Conservation (phyloP, 2,113 vertebrate genomes). For the Phylloscopus whistleri region DNA sequence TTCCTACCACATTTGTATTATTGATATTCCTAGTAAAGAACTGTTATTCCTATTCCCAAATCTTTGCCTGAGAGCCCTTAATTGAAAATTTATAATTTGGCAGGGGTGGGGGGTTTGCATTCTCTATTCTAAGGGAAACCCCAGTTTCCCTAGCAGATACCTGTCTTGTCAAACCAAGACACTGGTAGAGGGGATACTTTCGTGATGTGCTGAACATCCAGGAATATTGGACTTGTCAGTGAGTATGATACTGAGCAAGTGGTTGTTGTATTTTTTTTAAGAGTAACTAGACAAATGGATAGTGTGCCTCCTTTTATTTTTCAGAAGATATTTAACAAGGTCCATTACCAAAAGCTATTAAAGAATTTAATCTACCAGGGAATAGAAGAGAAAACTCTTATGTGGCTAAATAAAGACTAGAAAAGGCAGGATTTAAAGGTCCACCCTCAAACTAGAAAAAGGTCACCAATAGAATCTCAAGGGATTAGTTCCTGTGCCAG, state of each 20-base stretch:
- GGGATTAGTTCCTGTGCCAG: background rate
- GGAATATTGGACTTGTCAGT: background rate
- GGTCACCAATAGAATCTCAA: background rate
- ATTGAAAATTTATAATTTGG: too few relatives aligned
- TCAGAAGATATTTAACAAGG: background rate
- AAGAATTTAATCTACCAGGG: conserved; percentile 23
- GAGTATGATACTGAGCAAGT: background rate
- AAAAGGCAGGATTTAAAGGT: conserved; percentile 7
- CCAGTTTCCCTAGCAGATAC: too few relatives aligned
- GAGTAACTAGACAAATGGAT: background rate
- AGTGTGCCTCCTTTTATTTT: background rate
- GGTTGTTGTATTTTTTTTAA: background rate
- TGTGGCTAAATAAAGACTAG: background rate
- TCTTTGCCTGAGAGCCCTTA: too few relatives aligned
- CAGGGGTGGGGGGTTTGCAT: too few relatives aligned
- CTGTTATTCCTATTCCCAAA: too few relatives aligned
- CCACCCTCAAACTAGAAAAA: background rate
- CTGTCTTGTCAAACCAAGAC: too few relatives aligned
- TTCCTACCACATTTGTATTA: too few relatives aligned
- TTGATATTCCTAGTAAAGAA: too few relatives aligned
- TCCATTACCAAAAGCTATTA: conserved; percentile 24
- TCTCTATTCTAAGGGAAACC: too few relatives aligned
- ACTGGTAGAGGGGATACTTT: background rate
- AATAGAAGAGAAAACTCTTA: background rate
- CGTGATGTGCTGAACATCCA: background rate